Evolutionary conservation across 2,797 vertebrate genomes (phyloP).

Genomic region (Spizella passerina): DNA sequence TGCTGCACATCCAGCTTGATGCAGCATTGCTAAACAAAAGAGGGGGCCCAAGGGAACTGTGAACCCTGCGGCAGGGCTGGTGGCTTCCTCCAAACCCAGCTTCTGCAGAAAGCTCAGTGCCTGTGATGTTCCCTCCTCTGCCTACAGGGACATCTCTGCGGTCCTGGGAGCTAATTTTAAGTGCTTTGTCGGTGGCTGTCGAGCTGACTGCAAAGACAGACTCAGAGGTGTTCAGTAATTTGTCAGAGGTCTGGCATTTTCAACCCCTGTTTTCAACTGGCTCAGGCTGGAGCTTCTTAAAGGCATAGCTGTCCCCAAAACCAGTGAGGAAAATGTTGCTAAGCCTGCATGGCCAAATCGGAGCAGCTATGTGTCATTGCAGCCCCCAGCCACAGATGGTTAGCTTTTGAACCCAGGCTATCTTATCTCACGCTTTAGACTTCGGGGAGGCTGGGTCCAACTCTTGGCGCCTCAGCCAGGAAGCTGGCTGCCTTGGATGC

Average conservation of each 20-base stretch:
- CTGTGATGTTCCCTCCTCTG: background rate
- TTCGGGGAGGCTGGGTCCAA: constrained; percentile 15
- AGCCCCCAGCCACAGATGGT: constrained; percentile 6
- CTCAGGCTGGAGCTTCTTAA: background rate
- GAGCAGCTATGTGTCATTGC: background rate
- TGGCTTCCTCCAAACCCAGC: background rate
- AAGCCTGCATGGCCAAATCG: accelerated
- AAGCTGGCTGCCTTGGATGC: constrained; percentile 54
- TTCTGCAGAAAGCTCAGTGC: background rate
- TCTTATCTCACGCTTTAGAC: constrained; percentile 29
- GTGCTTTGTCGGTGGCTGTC: background rate
- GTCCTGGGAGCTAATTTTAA: background rate
- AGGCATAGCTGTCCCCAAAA: background rate
- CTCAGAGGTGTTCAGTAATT: background rate
- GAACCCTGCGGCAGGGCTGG: accelerated
- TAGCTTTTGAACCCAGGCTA: constrained; percentile 44
- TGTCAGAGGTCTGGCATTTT: background rate
- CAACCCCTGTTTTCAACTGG: background rate
- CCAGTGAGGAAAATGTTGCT: background rate
- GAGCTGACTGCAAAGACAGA: background rate
- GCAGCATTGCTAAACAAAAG: background rate
- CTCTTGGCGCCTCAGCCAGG: constrained; percentile 30
- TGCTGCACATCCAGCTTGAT: background rate
- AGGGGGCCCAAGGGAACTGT: accelerated
- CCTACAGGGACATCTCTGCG: background rate